Percentiles rank a stretch among this genome's conserved stretches.
These are phyloP conservation scores for Synergus laeviventris DNA, from an alignment of 2,888 invertebrate species.

Conservation along the genomic window DNA sequence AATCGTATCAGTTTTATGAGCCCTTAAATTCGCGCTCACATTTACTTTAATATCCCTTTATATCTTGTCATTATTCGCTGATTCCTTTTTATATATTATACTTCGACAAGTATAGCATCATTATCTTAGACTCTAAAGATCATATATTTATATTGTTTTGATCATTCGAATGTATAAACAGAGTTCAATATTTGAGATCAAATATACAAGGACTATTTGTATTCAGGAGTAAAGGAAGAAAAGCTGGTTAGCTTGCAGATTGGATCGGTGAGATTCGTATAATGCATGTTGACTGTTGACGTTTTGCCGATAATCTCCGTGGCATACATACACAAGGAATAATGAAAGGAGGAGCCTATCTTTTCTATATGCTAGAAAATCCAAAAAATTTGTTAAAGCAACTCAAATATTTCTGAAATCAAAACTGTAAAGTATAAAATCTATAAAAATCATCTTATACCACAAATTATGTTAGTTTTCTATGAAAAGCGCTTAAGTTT, in stretches of 20 bases:
- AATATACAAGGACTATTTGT: not conserved
- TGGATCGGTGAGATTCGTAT: slow-evolving; percentile 58
- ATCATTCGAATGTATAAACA: not conserved
- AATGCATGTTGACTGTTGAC: slow-evolving; percentile 73
- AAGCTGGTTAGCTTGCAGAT: slow-evolving; percentile 47
- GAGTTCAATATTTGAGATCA: not conserved
- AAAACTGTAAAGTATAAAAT: too few species aligned
- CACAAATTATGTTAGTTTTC: too few species aligned
- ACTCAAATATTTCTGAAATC: too few species aligned
- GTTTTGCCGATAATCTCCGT: slow-evolving; percentile 72
- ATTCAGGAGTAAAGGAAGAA: slow-evolving; percentile 37
- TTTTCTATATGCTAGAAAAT: not conserved
- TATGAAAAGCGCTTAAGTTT: not conserved
- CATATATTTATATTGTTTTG: not conserved
- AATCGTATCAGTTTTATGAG: slow-evolving; percentile 34
- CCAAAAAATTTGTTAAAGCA: not conserved
- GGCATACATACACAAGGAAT: slow-evolving; percentile 47
- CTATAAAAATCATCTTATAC: too few species aligned
- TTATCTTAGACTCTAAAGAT: not conserved
- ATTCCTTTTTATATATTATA: slow-evolving; percentile 16
- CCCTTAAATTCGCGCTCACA: slow-evolving; percentile 37
- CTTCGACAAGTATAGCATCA: not conserved
- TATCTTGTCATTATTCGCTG: slow-evolving; percentile 47
- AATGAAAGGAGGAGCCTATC: not conserved
- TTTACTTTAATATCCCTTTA: slow-evolving; percentile 50